phyloP scores from a whole-genome alignment of 2,888 invertebrate species.

The Scaptomyza flava region DNA sequence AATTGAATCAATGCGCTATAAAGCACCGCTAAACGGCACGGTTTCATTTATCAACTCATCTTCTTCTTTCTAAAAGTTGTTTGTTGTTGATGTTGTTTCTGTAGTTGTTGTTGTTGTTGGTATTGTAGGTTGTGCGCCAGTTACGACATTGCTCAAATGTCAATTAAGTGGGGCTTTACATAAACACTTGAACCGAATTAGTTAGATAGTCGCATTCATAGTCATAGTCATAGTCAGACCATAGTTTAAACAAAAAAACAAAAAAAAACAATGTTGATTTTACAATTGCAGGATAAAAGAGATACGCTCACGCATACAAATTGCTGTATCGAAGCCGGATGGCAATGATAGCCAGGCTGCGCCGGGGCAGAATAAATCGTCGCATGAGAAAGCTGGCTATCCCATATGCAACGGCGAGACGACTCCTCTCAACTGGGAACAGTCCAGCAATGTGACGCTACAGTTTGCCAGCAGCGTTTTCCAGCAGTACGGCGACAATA shows the following conservation, averaged over 20 bases:
- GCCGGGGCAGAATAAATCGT: constrained; percentile 63
- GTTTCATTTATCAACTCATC: constrained; percentile 40
- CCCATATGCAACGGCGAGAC: constrained; percentile 82
- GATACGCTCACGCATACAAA: constrained; percentile 76
- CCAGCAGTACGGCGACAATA: constrained; percentile 69
- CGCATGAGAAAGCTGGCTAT: constrained; percentile 83
- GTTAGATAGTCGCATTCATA: constrained; percentile 21
- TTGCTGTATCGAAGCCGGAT: constrained; percentile 69
- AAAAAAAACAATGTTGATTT: constrained; percentile 5
- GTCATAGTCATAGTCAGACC: constrained; percentile 6
- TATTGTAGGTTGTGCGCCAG: constrained; percentile 39
- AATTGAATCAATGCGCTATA: constrained; percentile 73
- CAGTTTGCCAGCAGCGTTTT: constrained; percentile 82
- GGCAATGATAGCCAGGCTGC: constrained; percentile 45
- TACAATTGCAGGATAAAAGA: constrained; percentile 76
- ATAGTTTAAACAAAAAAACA: constrained; percentile 23
- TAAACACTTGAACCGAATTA: constrained; percentile 75
- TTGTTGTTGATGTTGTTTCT: constrained; percentile 15
- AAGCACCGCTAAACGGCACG: constrained; percentile 60
- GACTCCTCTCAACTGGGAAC: constrained; percentile 79
- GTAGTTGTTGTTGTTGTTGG: constrained; percentile 9
- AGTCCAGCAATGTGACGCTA: constrained; percentile 81
- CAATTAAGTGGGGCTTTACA: constrained; percentile 77
- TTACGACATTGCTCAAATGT: constrained; percentile 68
- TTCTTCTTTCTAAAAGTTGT: neutral